Evolutionary conservation across 1,140 invertebrate genomes (phyloP), one percentile per base, ranked within the genome.

Genomic region (Drosophila persimilis): DNA sequence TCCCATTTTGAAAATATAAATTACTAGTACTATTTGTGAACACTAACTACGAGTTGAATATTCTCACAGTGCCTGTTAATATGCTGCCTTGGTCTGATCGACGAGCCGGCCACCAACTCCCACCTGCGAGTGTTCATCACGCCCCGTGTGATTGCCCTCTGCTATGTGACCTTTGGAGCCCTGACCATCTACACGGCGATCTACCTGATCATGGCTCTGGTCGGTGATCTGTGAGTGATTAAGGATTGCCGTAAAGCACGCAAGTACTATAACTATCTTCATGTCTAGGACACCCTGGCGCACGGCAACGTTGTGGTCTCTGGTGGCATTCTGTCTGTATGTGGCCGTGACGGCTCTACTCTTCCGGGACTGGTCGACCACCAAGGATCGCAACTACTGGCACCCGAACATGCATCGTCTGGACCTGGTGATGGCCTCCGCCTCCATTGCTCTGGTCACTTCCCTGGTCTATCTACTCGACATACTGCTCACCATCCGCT

Each of bases 401-500:
- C 90, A 91, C 72, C 91, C 91, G 26, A 91, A 91, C 51, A 91
- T 91, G 83, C 85, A 90, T 66, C 89, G 91, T 44, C 64, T 91
- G 76, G 91, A 91, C 31, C 59, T 91, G 45, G 76, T 90, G 1
- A 89, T 91, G 80, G 90, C 74, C 2, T 62, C 91, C 4, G 91
- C 90, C 13, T 90, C 85, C 6, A 88, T 91, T 22, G 74, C 90
- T 5, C 31, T 91, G 57, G 80, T 91, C 3, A 85, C 79, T 13
- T 76, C 76, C 22, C 51, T 91, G 45, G 53, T 91, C 29, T 91
- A 75, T 45, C 26, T 91, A 52, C 44, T 90, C 54, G 91, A 91
- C 53, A 57, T 91, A 3, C 77, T 91, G 8, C 60, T 90, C 8
- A 90, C 86, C 66, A 72, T 91, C 44, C 90, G 90, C 41, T 90